Evolutionary conservation across 2,113 vertebrate species (phyloP), one percentile per base, ranked within the genome.

Genomic region (Rattus rattus): DNA sequence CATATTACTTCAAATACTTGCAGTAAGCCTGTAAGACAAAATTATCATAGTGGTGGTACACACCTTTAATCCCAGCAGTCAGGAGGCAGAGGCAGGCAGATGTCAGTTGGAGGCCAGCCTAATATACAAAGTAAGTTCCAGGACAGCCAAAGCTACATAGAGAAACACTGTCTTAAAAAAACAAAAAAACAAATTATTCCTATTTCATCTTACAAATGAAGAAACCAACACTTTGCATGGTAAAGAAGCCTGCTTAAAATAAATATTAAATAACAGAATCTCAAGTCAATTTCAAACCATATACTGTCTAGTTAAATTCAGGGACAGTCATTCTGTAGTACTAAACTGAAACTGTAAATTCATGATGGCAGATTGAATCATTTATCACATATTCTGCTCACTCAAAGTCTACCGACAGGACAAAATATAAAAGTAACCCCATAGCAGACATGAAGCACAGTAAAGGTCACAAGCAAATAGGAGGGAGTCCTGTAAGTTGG

Each of bases 201-300:
- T 39, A 56, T 87, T 77, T 90, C 47, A 87, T 77, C 88, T 97
- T 90, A n/a, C 69, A 87, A 47, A 63, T 63, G n/a, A 90, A 61
- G 33, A 96, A 81, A 88, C 70, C 75, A 90, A 69, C 65, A 69
- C 14, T 93, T 80, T 80, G 24, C 81, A 77, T 70, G 11, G 39
- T 80, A 94, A 92, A 92, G 5, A 72, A 96, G 87, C 14, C 83
- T 95, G 65, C 14, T 90, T 92, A 54, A 72, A 22, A 81, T 39
- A 85, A 97, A 91, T 75, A 85, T 80, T 86, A 81, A 95, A n/a
- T 77, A 59, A 63, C 63, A 97, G n/a, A 96, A 92, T 16, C 20
- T 54, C 56, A 79, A 76, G 95, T 87, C 79, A 87, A 96, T 72
- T 94, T 12, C 19, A 90, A 96, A 83, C 19, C 43, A 72, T 77